These are phyloP conservation scores for Tychaedon coryphoeus DNA, from an alignment of 2,113 vertebrate species.

Conservation along the genomic window DNA sequence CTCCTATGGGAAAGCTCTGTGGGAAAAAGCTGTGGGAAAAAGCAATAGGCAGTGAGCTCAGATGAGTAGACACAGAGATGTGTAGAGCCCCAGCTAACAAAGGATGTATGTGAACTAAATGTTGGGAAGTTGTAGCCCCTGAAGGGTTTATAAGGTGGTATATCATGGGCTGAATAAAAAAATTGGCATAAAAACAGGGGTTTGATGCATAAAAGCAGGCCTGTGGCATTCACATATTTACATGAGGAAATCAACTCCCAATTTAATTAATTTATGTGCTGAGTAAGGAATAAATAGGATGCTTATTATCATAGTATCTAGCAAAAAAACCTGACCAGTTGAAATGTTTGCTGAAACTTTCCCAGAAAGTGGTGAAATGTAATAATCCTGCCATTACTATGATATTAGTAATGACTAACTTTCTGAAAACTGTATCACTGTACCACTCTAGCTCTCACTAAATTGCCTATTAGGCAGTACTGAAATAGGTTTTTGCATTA, in stretches of 20 bases:
- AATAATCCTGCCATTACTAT: not conserved
- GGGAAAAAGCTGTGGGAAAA: not conserved
- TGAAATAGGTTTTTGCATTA: not conserved
- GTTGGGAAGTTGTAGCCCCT: not conserved
- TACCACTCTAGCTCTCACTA: not conserved
- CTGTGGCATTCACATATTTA: not conserved
- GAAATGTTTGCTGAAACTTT: not conserved
- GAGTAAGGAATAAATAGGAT: not conserved
- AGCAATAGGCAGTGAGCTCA: not conserved
- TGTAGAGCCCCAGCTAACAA: not conserved
- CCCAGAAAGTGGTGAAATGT: not conserved
- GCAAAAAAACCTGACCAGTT: not conserved
- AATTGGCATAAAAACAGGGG: not conserved
- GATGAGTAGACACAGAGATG: not conserved
- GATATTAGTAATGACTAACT: not conserved
- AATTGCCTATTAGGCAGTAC: not conserved
- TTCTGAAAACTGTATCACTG: not conserved
- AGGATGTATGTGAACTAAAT: not conserved
- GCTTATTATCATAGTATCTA: not conserved
- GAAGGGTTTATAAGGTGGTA: not conserved
- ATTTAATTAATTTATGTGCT: not conserved
- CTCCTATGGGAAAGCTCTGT: not conserved
- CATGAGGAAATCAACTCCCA: not conserved
- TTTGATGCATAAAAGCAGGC: not conserved
- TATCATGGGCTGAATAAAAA: not conserved